Conservation (phyloP, 2,888 invertebrate species). For the Argynnis bischoffii region DNA sequence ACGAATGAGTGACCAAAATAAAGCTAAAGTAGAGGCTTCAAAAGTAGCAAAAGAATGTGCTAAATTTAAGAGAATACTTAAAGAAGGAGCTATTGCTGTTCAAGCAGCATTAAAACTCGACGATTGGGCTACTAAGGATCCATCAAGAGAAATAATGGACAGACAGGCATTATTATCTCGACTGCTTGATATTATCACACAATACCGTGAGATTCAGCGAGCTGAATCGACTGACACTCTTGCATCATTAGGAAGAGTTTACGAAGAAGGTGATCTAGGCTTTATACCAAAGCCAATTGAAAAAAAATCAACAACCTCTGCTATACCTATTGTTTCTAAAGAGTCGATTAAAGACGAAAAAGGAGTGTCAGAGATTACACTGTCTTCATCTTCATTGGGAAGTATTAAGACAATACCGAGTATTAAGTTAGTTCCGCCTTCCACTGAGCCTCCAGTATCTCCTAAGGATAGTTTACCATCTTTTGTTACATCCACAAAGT, state of each 20-base stretch:
- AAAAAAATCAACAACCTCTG: conserved; percentile 51
- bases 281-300: conserved; percentile 80
- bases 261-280: conserved; percentile 85
- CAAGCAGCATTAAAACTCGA: conserved; percentile 81
- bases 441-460: conserved; percentile 46
- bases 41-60: conserved; percentile 79
- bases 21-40: conserved; percentile 67
- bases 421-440: conserved; percentile 54
- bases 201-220: conserved; percentile 66
- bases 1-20: conserved; percentile 72
- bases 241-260: conserved; percentile 79
- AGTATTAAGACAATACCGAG: conserved; percentile 71
- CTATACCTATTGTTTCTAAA: conserved; percentile 45
- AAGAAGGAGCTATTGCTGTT: conserved; percentile 83
- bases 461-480: conserved; percentile 64
- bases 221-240: conserved; percentile 69
- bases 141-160: conserved; percentile 68
- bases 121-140: conserved; percentile 62
- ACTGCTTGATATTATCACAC: conserved; percentile 78
- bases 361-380: conserved; percentile 39
- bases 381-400: conserved; percentile 52
- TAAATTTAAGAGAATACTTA: conserved; percentile 81
- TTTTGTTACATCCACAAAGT: conserved; percentile 63
- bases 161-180: conserved; percentile 78
- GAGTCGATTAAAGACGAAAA: conserved; percentile 47